A percentile compares a stretch with the other conserved stretches of the same genome.
Evolutionary conservation across 2,113 vertebrate genomes (phyloP).

Genomic region (Rhinolophus ferrumequinum): DNA sequence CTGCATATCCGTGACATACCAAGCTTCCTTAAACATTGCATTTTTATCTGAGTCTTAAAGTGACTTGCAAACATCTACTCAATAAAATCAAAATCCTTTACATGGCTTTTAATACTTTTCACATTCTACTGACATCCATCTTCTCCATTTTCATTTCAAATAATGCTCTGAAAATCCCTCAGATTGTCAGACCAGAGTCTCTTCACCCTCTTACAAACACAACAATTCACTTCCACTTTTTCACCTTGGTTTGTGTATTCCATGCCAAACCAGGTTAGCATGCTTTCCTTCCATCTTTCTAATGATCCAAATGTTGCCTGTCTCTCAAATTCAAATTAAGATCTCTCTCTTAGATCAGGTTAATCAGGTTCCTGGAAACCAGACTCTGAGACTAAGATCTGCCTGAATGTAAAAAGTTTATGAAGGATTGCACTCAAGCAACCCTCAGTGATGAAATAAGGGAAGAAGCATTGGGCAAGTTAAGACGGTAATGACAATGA

Average conservation of each 20-base stretch:
- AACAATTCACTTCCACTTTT: not conserved
- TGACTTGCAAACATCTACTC: slow-evolving; percentile 26
- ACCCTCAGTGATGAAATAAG: not conserved
- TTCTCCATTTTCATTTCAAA: slow-evolving; percentile 51
- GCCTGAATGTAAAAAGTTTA: not conserved
- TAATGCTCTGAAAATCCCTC: slow-evolving; percentile 12
- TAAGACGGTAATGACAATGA: not conserved
- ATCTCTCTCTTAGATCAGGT: not conserved
- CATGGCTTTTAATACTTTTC: slow-evolving; percentile 19
- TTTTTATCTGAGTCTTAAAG: slow-evolving; percentile 2
- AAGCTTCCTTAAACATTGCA: not conserved
- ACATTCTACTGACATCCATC: not conserved
- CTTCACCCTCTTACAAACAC: not conserved
- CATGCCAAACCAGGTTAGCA: not conserved
- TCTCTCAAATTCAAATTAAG: not conserved
- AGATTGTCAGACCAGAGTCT: not conserved
- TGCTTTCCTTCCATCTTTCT: not conserved
- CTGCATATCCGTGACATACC: not conserved
- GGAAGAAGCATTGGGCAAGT: not conserved
- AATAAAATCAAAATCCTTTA: slow-evolving; percentile 57
- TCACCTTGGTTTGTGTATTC: not conserved
- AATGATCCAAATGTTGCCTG: not conserved
- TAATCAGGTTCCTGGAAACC: not conserved
- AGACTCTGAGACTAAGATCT: not conserved
- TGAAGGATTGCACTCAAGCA: too few species aligned